Conservation (phyloP, 2,113 vertebrate species). For the Mirza zaza region DNA sequence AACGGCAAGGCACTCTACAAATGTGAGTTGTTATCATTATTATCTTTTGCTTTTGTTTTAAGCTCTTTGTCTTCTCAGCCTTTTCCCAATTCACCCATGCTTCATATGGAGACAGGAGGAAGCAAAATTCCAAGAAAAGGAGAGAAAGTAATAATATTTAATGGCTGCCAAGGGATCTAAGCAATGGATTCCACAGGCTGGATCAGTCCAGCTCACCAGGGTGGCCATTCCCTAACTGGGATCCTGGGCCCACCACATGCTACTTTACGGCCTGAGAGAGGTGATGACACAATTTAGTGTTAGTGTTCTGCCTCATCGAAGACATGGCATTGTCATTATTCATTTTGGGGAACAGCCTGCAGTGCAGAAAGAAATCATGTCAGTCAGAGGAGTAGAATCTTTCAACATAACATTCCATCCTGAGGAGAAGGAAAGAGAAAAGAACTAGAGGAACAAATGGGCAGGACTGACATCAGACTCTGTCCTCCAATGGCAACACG, state of each 20-base stretch:
- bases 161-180: slow-evolving; percentile 85
- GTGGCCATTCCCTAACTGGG: slow-evolving; percentile 81
- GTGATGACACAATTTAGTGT: slow-evolving; percentile 96
- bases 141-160: slow-evolving; percentile 90
- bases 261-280: slow-evolving; percentile 89
- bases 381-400: slow-evolving; percentile 81
- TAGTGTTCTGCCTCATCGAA: slow-evolving; percentile 89
- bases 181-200: slow-evolving; percentile 90
- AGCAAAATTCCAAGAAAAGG: slow-evolving; percentile 85
- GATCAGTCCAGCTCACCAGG: slow-evolving; percentile 80
- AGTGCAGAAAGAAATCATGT: slow-evolving; percentile 85
- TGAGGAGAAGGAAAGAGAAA: neutral
- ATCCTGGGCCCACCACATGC: slow-evolving; percentile 84
- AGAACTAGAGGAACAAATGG: neutral
- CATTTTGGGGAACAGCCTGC: slow-evolving; percentile 84
- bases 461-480: neutral
- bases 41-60: slow-evolving; percentile 77
- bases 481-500: rapidly evolving
- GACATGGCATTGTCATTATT: slow-evolving; percentile 94
- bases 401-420: slow-evolving; percentile 86
- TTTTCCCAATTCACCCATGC: slow-evolving; percentile 74
- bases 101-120: slow-evolving; percentile 83
- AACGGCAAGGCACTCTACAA: neutral
- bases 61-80: slow-evolving; percentile 53
- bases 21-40: slow-evolving; percentile 59